Base-by-base conservation (phyloP, 2,888 invertebrate genomes). In the Conus canariensis region DNA sequence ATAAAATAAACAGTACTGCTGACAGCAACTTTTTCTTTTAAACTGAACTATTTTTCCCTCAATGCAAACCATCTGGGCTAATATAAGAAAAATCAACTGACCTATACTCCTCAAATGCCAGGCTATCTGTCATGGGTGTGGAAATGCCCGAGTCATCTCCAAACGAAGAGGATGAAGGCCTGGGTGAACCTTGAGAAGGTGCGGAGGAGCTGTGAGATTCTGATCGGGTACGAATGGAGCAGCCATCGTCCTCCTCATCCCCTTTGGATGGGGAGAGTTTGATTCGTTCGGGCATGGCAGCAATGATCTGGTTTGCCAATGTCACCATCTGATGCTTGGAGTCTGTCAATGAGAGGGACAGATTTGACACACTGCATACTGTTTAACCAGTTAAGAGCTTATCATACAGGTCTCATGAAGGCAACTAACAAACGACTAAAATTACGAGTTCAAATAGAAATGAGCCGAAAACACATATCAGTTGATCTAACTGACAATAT, bases 241-340 rank as follows among this genome's bases (percentile, higher is more conserved):
- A 91, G 56, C 92, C 93, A 58, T 92, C 93, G 30, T 91, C 93
- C 59, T 90, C 89, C 16, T 95, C 95, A 64, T 95, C 95, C 22
- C 92, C 91, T 10, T 94, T 93, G 30, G 94, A 92, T 0, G 96
- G 96, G 8, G 95, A 95, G n/a, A 98, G 98, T 97, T 99, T 99
- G 96, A 99, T 99, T 95, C 99, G 97, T 94, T 99, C 99, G 91
- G 99, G 99, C 97, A 99, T 98, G 19, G 99, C 99, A 90, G 99
- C 99, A 95, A 99, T 99, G 94, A 99, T 99, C 97, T 99, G 99
- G 96, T 99, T 99, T 90, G 99, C 99, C 95, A 99, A 97, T 90
- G 98, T 99, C 45, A 96, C 95, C 94, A 96, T 96, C 92, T 96
- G 96, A 22, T 94, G 93, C 90, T 95, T 94, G 86, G 88, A 92